These are phyloP conservation scores for Psittacula echo DNA, from an alignment of 2,797 vertebrate genomes.

Conservation along the genomic window DNA sequence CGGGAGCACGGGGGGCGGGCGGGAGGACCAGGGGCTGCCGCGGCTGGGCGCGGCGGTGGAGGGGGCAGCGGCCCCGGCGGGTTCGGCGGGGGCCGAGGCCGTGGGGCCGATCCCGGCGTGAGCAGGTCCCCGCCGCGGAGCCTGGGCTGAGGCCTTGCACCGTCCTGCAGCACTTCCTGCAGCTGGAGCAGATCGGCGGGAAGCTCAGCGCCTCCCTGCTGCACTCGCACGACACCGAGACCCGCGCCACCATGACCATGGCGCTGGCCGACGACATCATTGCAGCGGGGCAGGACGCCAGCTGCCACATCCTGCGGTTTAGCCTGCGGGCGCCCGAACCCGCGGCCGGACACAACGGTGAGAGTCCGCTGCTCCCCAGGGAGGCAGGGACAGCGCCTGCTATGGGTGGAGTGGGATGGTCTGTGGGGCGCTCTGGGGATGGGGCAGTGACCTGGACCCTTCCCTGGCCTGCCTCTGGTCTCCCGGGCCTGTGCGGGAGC, in stretches of 20 bases:
- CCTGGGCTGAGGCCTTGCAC: not conserved
- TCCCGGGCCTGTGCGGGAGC: not conserved
- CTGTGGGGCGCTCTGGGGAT: not conserved
- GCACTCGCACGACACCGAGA: slow-evolving; percentile 89
- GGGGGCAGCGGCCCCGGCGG: not conserved
- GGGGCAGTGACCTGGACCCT: not conserved
- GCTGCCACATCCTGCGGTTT: slow-evolving; percentile 87
- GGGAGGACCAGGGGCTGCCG: no score
- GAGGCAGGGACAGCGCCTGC: not conserved
- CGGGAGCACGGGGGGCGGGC: not conserved
- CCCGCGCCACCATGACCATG: slow-evolving; percentile 93
- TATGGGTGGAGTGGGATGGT: no score
- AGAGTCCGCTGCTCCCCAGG: not conserved
- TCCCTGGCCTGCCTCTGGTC: no score
- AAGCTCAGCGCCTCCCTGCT: slow-evolving; percentile 86
- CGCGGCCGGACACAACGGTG: slow-evolving; percentile 68
- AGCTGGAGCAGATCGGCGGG: slow-evolving; percentile 83
- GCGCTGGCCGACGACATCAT: slow-evolving; percentile 86
- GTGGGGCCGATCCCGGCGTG: not conserved
- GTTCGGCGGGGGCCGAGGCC: no score
- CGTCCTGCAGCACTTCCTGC: slow-evolving; percentile 87
- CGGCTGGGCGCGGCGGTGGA: not conserved
- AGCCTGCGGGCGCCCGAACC: slow-evolving; percentile 52
- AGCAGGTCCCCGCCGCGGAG: not conserved
- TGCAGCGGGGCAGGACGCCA: slow-evolving; percentile 90